Evolutionary conservation across 1,140 invertebrate genomes (phyloP).

Genomic region (Centruroides sculpturatus): DNA sequence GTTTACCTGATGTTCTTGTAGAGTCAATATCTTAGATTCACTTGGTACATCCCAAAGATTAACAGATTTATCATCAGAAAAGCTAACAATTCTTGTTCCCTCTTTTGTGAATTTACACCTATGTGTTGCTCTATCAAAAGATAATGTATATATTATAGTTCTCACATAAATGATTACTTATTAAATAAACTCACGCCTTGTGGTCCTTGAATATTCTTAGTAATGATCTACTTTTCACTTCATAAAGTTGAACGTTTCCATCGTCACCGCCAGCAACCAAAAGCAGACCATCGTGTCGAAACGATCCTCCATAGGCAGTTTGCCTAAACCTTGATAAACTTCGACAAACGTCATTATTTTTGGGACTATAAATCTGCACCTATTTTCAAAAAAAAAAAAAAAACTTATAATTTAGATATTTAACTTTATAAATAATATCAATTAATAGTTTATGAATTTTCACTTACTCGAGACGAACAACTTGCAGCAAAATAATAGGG

Average conservation of each 20-base stretch:
- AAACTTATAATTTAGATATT: not conserved
- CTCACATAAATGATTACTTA: not conserved
- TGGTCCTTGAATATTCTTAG: constrained; percentile 57
- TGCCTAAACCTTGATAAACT: constrained; percentile 75
- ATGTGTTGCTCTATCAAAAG: constrained; percentile 50
- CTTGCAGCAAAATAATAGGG: constrained; percentile 81
- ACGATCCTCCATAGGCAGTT: constrained; percentile 68
- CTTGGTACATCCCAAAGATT: constrained; percentile 66
- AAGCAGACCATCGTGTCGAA: constrained; percentile 69
- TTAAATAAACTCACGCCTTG: constrained; percentile 30
- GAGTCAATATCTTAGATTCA: constrained; percentile 2
- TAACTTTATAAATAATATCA: not conserved
- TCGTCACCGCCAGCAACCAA: constrained; percentile 79
- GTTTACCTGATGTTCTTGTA: constrained; percentile 10
- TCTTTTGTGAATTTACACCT: constrained; percentile 66
- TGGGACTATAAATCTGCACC: constrained; percentile 76
- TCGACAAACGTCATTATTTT: constrained; percentile 65
- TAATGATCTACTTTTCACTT: constrained; percentile 59
- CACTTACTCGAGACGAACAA: constrained; percentile 62
- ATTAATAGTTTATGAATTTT: not conserved
- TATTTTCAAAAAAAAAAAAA: constrained; percentile 19
- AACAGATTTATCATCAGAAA: constrained; percentile 85
- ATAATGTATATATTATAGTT: constrained; percentile 4
- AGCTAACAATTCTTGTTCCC: constrained; percentile 65
- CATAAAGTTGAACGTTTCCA: constrained; percentile 70